Evolutionary conservation across 2,888 invertebrate species (phyloP), one percentile per base, ranked within the genome.

Genomic region (Xanthostigma xanthostigma): DNA sequence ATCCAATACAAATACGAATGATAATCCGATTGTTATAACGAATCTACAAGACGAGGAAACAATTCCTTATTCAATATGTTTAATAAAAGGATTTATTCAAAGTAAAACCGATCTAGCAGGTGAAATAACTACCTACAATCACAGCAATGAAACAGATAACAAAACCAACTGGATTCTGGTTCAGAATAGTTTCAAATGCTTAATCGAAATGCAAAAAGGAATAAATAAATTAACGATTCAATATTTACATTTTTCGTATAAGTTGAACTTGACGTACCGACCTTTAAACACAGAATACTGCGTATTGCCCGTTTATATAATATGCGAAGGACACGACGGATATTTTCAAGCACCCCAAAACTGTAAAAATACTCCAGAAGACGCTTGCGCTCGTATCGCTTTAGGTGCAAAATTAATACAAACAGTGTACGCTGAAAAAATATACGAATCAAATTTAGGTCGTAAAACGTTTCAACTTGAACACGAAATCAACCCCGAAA

Each of bases 401-500:
- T 66, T 90, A 8, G 84, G 85, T 43, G 75, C 85, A 10, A 79
- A 85, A 60, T 69, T 95, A 45, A 76, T 94, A 51, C 95, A 95
- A 68, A 78, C 84, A 50, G 71, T 94, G 55, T 84, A 86, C 53
- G 90, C 90, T 0, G 91, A 94, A 65, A 93, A 91, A 64, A 67
- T 95, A 27, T 74, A 77, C 54, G 87, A 91, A 63, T 79, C 82
- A 55, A 84, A 84, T 10, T 76, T 84, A 48, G 81, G 78, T 2
- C 70, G 85, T 52, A 83, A 84, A 69, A 88, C 92, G 2, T 95
- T 95, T 65, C 78, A 80, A 56, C 64, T 93, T 27, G 84, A 86
- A 62, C 72, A 76, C 54, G 75, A 78, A 59, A 65, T 78, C 5
- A 73, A 76, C 53, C 66, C 71, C 3, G 70, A 68, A 55, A 70